Evolutionary conservation across 2,113 vertebrate species (phyloP).

Genomic region (Silurus meridionalis): DNA sequence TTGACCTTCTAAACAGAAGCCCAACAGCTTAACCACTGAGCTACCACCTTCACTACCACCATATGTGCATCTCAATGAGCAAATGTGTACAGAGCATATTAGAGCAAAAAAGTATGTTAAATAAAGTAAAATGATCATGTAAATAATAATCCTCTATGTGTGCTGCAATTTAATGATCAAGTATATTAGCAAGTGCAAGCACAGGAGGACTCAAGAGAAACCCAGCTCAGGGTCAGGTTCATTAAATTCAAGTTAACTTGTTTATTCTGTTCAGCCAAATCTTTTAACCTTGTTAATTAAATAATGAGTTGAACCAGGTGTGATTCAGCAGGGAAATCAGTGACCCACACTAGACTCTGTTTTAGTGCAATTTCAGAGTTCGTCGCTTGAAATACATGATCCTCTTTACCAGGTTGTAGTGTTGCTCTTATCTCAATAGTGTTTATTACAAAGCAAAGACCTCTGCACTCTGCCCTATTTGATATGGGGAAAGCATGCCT

Average conservation of each 20-base stretch:
- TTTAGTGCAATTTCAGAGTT: constrained; percentile 6
- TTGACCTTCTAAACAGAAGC: too few species aligned
- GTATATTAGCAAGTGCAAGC: neutral
- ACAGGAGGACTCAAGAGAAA: neutral
- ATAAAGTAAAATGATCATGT: neutral
- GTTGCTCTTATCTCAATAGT: constrained; percentile 16
- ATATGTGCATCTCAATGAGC: too few species aligned
- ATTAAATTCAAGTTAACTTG: neutral
- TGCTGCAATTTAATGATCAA: neutral
- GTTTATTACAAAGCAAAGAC: neutral
- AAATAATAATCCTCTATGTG: neutral
- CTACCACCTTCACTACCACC: too few species aligned
- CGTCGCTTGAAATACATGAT: constrained; percentile 2
- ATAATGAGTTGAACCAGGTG: neutral
- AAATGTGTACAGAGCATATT: neutral
- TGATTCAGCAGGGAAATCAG: neutral
- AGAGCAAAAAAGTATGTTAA: neutral
- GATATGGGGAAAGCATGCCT: neutral
- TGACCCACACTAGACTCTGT: neutral
- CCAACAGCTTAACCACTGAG: too few species aligned
- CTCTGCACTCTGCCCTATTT: neutral
- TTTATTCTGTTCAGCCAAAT: neutral
- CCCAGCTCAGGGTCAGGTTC: neutral
- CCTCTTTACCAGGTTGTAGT: constrained; percentile 18
- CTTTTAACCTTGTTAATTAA: neutral